phyloP scores from a whole-genome alignment of 2,797 vertebrate species.

The Coilia nasus region DNA sequence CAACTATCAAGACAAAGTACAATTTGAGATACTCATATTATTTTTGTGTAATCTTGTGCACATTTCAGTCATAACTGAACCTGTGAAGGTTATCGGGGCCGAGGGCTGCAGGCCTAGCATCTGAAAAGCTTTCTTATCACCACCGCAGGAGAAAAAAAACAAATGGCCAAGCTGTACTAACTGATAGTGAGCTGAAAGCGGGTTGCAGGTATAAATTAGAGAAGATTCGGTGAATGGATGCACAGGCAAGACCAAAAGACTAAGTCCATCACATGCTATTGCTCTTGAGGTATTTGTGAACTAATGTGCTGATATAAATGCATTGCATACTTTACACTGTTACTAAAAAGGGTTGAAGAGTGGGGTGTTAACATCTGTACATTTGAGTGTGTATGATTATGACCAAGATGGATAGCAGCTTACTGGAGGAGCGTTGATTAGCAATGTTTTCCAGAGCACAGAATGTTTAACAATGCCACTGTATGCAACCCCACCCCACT shows the following conservation, averaged over 20 bases:
- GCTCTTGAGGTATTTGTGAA: not conserved
- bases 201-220: not conserved
- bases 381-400: no score
- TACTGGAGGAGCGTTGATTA: no score
- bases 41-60: not conserved
- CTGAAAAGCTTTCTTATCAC: not conserved
- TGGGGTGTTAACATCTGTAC: no score
- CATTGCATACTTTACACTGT: no score
- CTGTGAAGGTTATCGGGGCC: not conserved
- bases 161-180: not conserved
- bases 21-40: not conserved
- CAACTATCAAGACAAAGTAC: not conserved
- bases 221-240: not conserved
- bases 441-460: no score
- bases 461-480: no score
- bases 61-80: not conserved
- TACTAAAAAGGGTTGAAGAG: no score
- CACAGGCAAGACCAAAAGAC: not conserved
- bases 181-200: not conserved
- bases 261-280: not conserved
- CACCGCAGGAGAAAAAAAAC: not conserved
- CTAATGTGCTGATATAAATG: not conserved
- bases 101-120: not conserved
- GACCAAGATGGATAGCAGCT: no score
- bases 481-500: no score